A percentile compares a stretch with the other conserved stretches of the same genome.
phyloP scores from a whole-genome alignment of 2,888 invertebrate species.

The Gandaritis pyraliata region DNA sequence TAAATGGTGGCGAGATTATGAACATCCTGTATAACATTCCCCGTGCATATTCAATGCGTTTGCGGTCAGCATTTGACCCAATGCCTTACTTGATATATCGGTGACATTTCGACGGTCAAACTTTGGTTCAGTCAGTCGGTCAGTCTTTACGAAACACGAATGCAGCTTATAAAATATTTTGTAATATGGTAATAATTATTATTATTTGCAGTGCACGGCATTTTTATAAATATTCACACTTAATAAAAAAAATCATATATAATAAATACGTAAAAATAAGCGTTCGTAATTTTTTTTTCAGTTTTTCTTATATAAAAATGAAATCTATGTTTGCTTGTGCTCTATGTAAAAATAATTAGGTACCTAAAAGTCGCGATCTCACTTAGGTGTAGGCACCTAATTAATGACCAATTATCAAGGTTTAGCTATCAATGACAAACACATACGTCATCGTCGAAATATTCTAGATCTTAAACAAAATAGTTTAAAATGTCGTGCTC shows the following conservation, averaged over 20 bases:
- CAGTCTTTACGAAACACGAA: constrained; percentile 34
- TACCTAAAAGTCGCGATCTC: too few species aligned
- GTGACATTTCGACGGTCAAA: constrained; percentile 39
- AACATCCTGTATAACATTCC: constrained; percentile 21
- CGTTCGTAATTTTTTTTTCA: constrained; percentile 1
- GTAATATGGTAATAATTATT: constrained; percentile 17
- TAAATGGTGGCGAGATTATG: not conserved
- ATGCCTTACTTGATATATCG: constrained; percentile 50
- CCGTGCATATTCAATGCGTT: constrained; percentile 34
- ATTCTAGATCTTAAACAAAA: constrained; percentile 29
- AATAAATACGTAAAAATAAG: too few species aligned
- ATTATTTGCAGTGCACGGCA: constrained; percentile 1
- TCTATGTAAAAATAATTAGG: too few species aligned
- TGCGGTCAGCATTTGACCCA: constrained; percentile 68
- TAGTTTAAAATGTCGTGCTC: constrained; percentile 34
- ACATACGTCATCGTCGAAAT: constrained; percentile 10
- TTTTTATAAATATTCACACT: too few species aligned
- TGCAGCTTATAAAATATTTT: constrained; percentile 8
- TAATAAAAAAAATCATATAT: too few species aligned
- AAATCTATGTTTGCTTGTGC: too few species aligned
- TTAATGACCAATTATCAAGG: constrained; percentile 37
- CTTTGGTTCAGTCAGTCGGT: constrained; percentile 30
- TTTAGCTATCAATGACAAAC: constrained; percentile 9
- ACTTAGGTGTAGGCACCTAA: constrained; percentile 4
- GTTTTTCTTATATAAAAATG: not conserved